These are phyloP conservation scores for Dasypolia templi DNA, from an alignment of 2,888 invertebrate species.

Conservation along the genomic window DNA sequence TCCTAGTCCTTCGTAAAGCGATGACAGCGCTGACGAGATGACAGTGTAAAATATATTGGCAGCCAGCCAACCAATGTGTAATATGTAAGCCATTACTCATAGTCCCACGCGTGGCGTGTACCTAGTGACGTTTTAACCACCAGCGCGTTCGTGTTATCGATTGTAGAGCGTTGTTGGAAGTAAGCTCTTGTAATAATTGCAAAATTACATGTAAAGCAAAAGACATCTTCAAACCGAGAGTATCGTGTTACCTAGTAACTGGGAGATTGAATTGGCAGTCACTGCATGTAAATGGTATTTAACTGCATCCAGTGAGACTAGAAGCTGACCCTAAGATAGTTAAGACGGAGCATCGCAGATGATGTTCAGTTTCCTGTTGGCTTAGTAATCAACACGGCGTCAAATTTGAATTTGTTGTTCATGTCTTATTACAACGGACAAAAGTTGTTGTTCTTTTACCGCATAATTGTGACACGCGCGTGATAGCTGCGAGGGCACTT, in stretches of 20 bases:
- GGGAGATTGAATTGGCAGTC: not conserved
- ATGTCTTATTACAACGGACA: no score
- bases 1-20: slow-evolving; percentile 30
- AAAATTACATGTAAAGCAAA: no score
- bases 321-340: not conserved
- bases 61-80: slow-evolving; percentile 46
- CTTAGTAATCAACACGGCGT: no score
- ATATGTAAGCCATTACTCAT: slow-evolving; percentile 55
- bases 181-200: not conserved
- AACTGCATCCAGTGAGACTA: not conserved
- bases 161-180: not conserved
- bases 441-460: no score
- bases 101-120: slow-evolving; percentile 35
- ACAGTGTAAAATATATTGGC: slow-evolving; percentile 57
- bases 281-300: not conserved
- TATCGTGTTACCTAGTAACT: not conserved
- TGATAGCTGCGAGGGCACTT: no score
- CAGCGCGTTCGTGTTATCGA: slow-evolving; percentile 28
- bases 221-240: not conserved
- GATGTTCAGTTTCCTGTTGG: not conserved
- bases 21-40: slow-evolving; percentile 40
- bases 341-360: not conserved
- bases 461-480: no score
- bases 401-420: no score
- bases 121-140: slow-evolving; percentile 43